phyloP scores from a whole-genome alignment of 2,797 vertebrate genomes.

The Anas acuta region DNA sequence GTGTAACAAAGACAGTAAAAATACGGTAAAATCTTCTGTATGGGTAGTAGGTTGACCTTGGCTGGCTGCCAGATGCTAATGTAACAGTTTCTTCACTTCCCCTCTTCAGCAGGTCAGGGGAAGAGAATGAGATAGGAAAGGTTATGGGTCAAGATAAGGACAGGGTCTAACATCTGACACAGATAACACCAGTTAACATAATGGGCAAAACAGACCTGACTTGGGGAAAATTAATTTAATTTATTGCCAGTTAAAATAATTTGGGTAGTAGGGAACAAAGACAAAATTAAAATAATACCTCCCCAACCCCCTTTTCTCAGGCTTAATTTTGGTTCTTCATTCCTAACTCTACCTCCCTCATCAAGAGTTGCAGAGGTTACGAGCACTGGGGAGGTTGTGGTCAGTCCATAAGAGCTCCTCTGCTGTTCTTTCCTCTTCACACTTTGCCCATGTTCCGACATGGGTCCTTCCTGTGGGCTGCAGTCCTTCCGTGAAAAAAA shows the following conservation, averaged over 20 bases:
- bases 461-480: neutral
- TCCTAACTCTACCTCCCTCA: accelerated
- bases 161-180: neutral
- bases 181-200: neutral
- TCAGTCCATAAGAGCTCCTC: neutral
- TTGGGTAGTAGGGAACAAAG: neutral
- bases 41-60: neutral
- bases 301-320: neutral
- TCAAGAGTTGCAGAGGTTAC: neutral
- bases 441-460: neutral
- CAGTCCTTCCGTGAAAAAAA: neutral
- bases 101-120: neutral
- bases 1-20: neutral
- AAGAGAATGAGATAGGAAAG: neutral
- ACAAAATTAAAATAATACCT: neutral
- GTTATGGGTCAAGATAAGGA: neutral
- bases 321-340: neutral
- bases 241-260: neutral
- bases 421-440: neutral
- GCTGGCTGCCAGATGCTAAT: neutral
- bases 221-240: neutral
- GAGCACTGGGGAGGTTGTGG: accelerated
- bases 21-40: neutral
- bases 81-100: neutral
- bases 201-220: neutral